Percentiles rank a stretch among this genome's conserved stretches.
Conservation (phyloP, 2,888 invertebrate species). For the Nyleta sp. region DNA sequence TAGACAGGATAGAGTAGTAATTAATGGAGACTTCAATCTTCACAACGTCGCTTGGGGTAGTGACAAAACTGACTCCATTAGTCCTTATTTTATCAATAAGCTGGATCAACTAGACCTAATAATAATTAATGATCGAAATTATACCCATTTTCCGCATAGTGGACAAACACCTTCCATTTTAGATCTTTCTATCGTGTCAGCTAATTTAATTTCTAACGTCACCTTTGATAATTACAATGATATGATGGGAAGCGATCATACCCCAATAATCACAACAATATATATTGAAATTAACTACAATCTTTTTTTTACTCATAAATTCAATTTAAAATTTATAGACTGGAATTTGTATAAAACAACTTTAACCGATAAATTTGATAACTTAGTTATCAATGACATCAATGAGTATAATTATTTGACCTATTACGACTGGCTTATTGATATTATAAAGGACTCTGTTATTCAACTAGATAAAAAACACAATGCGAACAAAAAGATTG, state of each 20-base stretch:
- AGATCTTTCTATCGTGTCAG: not conserved
- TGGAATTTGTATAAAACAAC: too few species aligned
- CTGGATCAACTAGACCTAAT: not conserved
- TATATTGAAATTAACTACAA: not conserved
- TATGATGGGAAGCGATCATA: conserved; percentile 14
- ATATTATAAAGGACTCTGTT: too few species aligned
- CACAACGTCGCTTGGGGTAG: not conserved
- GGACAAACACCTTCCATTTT: conserved; percentile 3
- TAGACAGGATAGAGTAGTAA: not conserved
- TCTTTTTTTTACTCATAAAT: not conserved
- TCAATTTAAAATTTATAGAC: not conserved
- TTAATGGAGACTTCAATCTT: not conserved
- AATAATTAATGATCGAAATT: not conserved
- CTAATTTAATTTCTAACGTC: not conserved
- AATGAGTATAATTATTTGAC: not conserved
- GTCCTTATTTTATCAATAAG: not conserved
- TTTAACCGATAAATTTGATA: too few species aligned
- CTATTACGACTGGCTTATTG: too few species aligned
- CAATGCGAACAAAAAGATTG: too few species aligned
- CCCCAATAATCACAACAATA: not conserved
- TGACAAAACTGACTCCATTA: not conserved
- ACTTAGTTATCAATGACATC: too few species aligned
- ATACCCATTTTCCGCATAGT: conserved; percentile 15
- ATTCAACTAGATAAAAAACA: too few species aligned
- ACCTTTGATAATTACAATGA: not conserved